phyloP scores from a whole-genome alignment of 2,113 vertebrate species.

The Felis chaus region DNA sequence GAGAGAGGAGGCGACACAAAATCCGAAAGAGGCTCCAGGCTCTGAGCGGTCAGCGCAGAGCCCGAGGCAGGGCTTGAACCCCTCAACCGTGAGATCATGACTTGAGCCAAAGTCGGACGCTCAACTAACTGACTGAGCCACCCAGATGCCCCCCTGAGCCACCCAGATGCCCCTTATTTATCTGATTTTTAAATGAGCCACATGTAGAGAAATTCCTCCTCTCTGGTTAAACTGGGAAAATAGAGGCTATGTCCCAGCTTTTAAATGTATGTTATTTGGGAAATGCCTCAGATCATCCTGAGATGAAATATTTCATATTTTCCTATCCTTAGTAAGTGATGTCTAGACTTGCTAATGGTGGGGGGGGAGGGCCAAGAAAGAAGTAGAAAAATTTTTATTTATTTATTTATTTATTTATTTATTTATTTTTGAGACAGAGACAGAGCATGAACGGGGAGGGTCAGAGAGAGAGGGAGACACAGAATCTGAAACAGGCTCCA shows the following conservation, averaged over 20 bases:
- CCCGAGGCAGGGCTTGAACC: no score
- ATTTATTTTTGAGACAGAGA: no score
- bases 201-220: background rate
- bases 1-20: no score
- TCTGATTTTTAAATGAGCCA: background rate
- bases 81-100: no score
- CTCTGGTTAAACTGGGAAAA: background rate
- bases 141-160: background rate
- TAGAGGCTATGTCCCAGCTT: background rate
- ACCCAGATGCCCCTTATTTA: background rate
- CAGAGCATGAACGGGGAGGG: no score
- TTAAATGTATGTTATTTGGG: background rate
- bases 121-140: no score
- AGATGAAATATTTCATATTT: background rate
- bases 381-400: background rate
- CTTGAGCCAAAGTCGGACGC: no score
- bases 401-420: no score
- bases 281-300: slow-evolving; percentile 16
- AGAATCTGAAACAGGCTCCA: no score
- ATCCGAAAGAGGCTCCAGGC: no score
- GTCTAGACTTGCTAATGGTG: background rate
- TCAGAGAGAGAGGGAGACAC: no score
- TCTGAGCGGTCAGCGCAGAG: no score
- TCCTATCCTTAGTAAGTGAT: background rate
- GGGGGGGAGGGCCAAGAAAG: background rate